Percentiles rank a stretch among this genome's conserved stretches.
These are phyloP conservation scores for Tupaia chinensis DNA, from an alignment of 2,113 vertebrate species.

Conservation along the genomic window DNA sequence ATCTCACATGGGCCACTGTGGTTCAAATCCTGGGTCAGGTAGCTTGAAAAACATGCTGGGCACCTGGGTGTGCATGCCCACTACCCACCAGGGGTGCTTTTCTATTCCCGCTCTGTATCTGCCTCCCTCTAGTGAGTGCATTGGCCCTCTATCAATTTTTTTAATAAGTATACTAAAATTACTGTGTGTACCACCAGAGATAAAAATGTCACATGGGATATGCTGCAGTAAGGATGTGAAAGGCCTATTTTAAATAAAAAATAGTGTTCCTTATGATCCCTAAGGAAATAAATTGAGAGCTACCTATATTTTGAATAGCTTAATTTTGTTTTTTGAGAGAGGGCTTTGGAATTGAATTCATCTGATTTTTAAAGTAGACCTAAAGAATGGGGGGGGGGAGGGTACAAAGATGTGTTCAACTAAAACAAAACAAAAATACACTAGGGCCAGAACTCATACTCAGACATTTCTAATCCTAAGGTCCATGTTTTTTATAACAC, in stretches of 20 bases:
- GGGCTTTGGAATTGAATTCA: neutral
- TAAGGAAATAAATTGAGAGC: neutral
- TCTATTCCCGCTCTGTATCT: no score
- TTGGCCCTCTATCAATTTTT: no score
- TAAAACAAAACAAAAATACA: slow-evolving; percentile 18
- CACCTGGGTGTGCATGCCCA: no score
- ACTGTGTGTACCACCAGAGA: neutral
- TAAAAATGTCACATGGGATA: neutral
- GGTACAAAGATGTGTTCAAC: neutral
- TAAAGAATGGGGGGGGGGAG: neutral
- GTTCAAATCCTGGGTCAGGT: no score
- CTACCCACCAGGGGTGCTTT: no score
- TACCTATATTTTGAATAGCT: neutral
- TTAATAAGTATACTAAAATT: neutral
- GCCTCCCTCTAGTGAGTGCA: no score
- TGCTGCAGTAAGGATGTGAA: neutral
- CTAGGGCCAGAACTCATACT: neutral
- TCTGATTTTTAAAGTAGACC: neutral
- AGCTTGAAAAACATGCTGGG: no score
- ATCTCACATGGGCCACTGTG: no score
- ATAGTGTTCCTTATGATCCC: neutral
- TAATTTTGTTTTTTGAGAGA: neutral
- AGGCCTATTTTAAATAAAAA: neutral
- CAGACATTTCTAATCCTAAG: neutral
- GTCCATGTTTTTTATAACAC: neutral